These are phyloP conservation scores for Gopherus flavomarginatus DNA, from an alignment of 2,113 vertebrate species.

Conservation along the genomic window DNA sequence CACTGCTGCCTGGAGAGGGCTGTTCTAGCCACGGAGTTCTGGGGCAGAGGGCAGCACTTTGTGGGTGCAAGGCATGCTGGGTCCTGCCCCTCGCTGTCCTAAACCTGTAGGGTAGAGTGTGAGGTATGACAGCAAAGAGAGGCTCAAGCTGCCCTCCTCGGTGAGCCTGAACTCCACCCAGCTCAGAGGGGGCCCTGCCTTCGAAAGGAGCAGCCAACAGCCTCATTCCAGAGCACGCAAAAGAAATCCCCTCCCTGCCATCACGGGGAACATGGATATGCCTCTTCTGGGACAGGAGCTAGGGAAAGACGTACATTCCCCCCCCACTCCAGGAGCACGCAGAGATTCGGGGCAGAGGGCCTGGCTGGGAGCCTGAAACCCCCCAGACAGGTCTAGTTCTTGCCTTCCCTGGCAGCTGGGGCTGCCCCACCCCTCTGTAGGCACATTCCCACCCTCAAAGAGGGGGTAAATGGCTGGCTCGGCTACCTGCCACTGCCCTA, in stretches of 20 bases:
- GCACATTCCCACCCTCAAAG: neutral
- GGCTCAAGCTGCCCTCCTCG: neutral
- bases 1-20: neutral
- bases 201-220: neutral
- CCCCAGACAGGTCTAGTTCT: neutral
- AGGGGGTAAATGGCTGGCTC: neutral
- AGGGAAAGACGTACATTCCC: neutral
- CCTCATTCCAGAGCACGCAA: neutral
- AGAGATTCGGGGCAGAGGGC: neutral
- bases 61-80: neutral
- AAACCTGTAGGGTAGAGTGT: neutral
- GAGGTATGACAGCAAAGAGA: neutral
- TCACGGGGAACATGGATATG: neutral
- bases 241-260: neutral
- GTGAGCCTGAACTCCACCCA: neutral
- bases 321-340: constrained; percentile 12
- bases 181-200: neutral
- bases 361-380: neutral
- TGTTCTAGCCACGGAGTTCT: neutral
- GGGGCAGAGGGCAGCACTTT: neutral
- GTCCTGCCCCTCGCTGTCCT: neutral
- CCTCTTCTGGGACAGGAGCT: neutral
- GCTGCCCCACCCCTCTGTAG: constrained; percentile 4
- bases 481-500: constrained; percentile 4
- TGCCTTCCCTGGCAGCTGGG: neutral